Conservation (phyloP, 2,888 invertebrate species). For the Lasioglossum leucozonium region DNA sequence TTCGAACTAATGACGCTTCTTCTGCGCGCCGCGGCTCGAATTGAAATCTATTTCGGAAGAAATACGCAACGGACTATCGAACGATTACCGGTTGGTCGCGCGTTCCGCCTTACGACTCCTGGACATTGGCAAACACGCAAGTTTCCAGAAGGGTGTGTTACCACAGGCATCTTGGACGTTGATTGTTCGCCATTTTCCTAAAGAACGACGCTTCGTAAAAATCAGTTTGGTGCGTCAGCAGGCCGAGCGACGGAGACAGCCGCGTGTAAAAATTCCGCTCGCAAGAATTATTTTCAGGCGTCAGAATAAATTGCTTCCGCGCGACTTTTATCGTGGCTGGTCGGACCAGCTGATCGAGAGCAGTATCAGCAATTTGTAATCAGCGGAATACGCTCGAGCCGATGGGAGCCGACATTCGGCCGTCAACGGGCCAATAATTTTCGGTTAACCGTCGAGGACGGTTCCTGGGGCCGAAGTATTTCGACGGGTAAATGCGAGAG, state of each 20-base stretch:
- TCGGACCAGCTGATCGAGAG: not conserved
- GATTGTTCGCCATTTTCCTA: too few relatives aligned
- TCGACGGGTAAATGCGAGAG: not conserved
- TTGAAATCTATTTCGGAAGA: constrained; percentile 25
- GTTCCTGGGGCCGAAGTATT: not conserved
- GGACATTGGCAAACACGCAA: not conserved
- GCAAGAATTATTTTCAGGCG: not conserved
- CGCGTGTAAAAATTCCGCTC: not conserved
- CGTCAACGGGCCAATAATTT: constrained; percentile 1
- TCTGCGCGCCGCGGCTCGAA: constrained; percentile 11
- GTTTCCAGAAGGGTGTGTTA: too few relatives aligned
- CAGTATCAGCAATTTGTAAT: not conserved
- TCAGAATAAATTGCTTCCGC: not conserved
- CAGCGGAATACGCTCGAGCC: not conserved
- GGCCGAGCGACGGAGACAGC: not conserved
- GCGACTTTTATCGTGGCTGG: not conserved
- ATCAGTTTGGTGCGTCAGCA: too few relatives aligned
- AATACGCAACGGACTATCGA: not conserved
- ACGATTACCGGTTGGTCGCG: constrained; percentile 4
- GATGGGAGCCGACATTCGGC: not conserved
- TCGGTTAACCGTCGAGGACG: constrained; percentile 5
- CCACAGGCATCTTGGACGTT: too few relatives aligned
- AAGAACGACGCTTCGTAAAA: too few relatives aligned
- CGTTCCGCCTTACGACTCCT: not conserved
- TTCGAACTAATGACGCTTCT: constrained; percentile 31